Evolutionary conservation across 2,888 invertebrate genomes (phyloP).

Genomic region (Erpobdella octoculata): DNA sequence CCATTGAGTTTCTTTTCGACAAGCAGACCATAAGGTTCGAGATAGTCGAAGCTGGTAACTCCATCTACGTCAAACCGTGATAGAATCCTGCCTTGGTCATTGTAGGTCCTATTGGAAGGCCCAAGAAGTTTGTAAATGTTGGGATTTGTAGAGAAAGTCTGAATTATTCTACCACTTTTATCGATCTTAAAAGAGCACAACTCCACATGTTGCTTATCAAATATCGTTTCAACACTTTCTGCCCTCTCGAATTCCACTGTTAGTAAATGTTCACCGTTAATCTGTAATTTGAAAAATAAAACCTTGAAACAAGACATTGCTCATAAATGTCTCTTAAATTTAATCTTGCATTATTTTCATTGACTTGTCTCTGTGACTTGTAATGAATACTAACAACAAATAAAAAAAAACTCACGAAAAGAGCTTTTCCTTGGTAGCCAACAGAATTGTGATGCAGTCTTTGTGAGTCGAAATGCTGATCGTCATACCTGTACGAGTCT

Average conservation of each 20-base stretch:
- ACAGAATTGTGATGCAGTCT: slow-evolving; percentile 33
- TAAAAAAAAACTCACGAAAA: slow-evolving; percentile 39
- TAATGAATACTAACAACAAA: too few relatives aligned
- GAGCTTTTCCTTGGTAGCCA: slow-evolving; percentile 38
- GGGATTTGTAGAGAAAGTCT: slow-evolving; percentile 10
- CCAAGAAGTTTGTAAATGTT: slow-evolving; percentile 56
- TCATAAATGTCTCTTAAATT: not conserved
- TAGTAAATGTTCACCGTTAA: slow-evolving; percentile 82
- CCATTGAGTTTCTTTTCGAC: not conserved
- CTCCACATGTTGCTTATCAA: slow-evolving; percentile 73
- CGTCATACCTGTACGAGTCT: slow-evolving; percentile 48
- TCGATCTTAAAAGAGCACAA: slow-evolving; percentile 82
- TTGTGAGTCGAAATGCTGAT: slow-evolving; percentile 29
- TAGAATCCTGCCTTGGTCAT: slow-evolving; percentile 73
- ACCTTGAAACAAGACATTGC: not conserved
- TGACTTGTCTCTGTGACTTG: not conserved
- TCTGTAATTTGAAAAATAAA: too few relatives aligned
- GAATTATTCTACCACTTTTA: slow-evolving; percentile 75
- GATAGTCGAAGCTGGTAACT: slow-evolving; percentile 21
- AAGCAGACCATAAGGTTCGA: slow-evolving; percentile 20
- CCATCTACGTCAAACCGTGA: slow-evolving; percentile 79
- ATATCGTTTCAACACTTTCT: slow-evolving; percentile 79
- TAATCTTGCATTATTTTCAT: not conserved
- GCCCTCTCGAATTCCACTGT: slow-evolving; percentile 87
- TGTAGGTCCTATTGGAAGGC: slow-evolving; percentile 80